These are phyloP conservation scores for Drosophila baimaii DNA, from an alignment of 1,140 invertebrate species.

Conservation along the genomic window DNA sequence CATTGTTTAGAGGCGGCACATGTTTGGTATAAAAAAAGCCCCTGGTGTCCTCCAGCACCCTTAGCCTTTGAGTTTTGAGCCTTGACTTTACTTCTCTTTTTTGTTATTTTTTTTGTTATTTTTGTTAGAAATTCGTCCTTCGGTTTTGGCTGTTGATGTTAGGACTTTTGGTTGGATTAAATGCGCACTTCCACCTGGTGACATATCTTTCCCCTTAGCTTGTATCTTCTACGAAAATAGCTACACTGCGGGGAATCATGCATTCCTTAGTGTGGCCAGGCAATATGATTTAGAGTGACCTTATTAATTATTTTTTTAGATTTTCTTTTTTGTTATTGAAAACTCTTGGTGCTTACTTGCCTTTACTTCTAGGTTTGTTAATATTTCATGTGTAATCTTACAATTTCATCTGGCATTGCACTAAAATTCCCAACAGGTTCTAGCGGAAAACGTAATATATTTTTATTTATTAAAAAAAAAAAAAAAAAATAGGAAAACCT, in stretches of 20 bases:
- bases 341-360: too few relatives aligned
- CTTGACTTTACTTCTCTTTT: slow-evolving; percentile 14
- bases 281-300: neutral
- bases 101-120: slow-evolving; percentile 3
- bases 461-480: too few relatives aligned
- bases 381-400: neutral
- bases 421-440: neutral
- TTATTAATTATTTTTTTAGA: neutral
- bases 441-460: too few relatives aligned
- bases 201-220: slow-evolving; percentile 70
- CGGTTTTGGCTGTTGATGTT: slow-evolving; percentile 74
- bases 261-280: neutral
- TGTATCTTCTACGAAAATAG: slow-evolving; percentile 10
- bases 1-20: slow-evolving; percentile 69
- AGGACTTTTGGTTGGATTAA: slow-evolving; percentile 80
- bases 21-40: slow-evolving; percentile 48
- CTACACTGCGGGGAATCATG: neutral
- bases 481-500: too few relatives aligned
- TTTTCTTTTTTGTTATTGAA: neutral
- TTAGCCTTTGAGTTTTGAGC: slow-evolving; percentile 28
- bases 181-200: slow-evolving; percentile 77
- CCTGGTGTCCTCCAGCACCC: slow-evolving; percentile 28
- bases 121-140: slow-evolving; percentile 24
- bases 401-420: neutral
- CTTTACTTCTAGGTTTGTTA: too few relatives aligned